Base-by-base conservation (phyloP, 2,797 vertebrate genomes). In the Pagetopsis macropterus region DNA sequence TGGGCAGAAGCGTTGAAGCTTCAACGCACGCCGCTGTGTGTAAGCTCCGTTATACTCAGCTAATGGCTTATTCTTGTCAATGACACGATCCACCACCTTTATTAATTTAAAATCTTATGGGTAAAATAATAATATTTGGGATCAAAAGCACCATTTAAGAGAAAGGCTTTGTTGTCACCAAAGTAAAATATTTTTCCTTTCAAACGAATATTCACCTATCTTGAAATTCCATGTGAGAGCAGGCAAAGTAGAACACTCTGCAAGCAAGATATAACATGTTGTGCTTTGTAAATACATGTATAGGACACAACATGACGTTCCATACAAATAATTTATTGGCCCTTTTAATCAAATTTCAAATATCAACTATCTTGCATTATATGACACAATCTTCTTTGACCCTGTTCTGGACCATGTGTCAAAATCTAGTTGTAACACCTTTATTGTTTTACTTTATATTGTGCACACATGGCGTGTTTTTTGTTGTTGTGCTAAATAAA, bases 21-120 rank as follows among this genome's bases (percentile, higher is more conserved):
- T 23, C 23, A 23, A 23, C 23, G 23, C 23, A 23, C 23, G 2
- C 23, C 0, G 23, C 23, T 2, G 23, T 23, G 23, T 23, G 23
- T 23, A 23, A 23, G 2, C 23, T 23, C 2, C 23, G 23, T 23
- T 23, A 27, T 27, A 27, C 3, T 3, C 23, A 44, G 62, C 9
- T 58, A 64, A 72, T 67, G 49, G 50, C 52, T 48, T 16, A n/a
- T 55, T 65, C 9, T 9, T 33, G n/a, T 58, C 41, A 64, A 1
- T 62, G 7, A 72, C 41, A 58, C 40, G 3, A 5, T 37, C 7
- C 15, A 19, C 3, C 8, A 59, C 9, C 31, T 61, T 31, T 19
- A 23, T 58, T 68, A 37, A 37, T 70, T 54, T 15, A 44, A 23
- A 55, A 54, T 56, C 3, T 16, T n/a, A 31, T 61, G 17, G 68